A percentile compares a stretch with the other conserved stretches of the same genome.
Conservation (phyloP, 30 jellyfish, hydroid and myxozoan species). For the Aurelia coerulea region DNA sequence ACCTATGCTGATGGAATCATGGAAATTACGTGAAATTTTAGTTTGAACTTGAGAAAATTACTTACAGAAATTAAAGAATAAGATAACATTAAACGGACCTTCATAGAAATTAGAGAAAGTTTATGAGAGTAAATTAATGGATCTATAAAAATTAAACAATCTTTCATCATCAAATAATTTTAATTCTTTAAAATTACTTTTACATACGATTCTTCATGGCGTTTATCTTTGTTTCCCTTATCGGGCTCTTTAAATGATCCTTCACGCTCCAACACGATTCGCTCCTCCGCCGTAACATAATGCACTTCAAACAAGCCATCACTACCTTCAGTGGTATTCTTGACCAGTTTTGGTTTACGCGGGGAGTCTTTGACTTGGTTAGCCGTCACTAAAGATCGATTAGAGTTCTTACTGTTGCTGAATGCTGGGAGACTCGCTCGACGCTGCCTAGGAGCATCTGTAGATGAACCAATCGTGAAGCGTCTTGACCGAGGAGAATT, state of each 20-base stretch:
- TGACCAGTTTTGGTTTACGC: neutral
- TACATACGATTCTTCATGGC: constrained; percentile 12
- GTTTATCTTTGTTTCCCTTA: neutral
- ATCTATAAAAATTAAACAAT: too few relatives aligned
- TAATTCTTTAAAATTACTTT: neutral
- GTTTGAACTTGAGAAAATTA: too few relatives aligned
- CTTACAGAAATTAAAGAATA: too few relatives aligned
- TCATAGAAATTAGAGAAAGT: too few relatives aligned
- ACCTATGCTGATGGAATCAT: too few relatives aligned
- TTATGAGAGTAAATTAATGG: too few relatives aligned
- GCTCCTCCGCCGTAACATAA: constrained; percentile 12
- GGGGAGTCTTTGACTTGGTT: constrained; percentile 18
- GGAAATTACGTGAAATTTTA: too few relatives aligned
- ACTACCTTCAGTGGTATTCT: neutral
- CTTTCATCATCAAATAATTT: too few relatives aligned
- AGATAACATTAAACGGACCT: too few relatives aligned
- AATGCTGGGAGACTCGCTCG: constrained; percentile 24
- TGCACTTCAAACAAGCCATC: constrained; percentile 34
- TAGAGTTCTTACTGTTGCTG: neutral
- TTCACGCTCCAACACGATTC: neutral
- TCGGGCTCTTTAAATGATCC: constrained; percentile 23
- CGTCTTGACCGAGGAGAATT: neutral
- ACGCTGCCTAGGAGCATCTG: constrained; percentile 13
- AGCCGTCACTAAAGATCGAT: neutral
- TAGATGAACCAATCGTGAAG: constrained; percentile 5